Evolutionary conservation across 2,797 vertebrate genomes (phyloP).

Genomic region (Megaceryle alcyon): DNA sequence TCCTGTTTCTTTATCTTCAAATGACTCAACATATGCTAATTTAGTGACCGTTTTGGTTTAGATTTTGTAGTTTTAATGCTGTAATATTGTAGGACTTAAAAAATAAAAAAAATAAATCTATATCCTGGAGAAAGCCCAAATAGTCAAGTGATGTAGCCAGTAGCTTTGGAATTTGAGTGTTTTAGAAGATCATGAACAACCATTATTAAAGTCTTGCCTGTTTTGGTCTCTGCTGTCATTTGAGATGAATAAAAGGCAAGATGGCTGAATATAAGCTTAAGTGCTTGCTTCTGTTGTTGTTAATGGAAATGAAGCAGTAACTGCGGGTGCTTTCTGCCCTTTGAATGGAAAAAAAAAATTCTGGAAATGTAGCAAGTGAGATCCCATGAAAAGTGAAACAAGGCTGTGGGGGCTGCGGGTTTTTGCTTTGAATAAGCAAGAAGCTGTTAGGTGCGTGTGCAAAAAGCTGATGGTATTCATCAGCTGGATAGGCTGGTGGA

Average conservation of each 20-base stretch:
- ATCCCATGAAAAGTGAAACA: not conserved
- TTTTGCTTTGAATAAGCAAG: not conserved
- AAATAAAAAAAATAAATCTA: no score
- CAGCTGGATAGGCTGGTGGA: not conserved
- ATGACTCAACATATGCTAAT: not conserved
- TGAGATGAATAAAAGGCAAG: not conserved
- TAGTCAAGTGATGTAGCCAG: not conserved
- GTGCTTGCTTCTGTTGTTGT: not conserved
- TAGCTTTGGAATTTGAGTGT: not conserved
- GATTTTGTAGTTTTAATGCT: not conserved
- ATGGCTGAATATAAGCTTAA: not conserved
- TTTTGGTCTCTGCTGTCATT: not conserved
- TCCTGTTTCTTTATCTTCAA: not conserved
- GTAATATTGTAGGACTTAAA: not conserved
- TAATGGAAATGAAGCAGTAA: not conserved
- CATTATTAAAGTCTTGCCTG: not conserved
- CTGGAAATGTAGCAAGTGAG: not conserved
- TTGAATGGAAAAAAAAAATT: not conserved
- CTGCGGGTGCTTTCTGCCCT: not conserved
- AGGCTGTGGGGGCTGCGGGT: not conserved
- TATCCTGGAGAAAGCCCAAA: not conserved
- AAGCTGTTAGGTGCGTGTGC: constrained; percentile 15
- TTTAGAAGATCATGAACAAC: not conserved
- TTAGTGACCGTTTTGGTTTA: not conserved
- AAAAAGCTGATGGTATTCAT: not conserved